Base-by-base conservation (phyloP, 2,797 vertebrate genomes). In the Anguilla marmorata region DNA sequence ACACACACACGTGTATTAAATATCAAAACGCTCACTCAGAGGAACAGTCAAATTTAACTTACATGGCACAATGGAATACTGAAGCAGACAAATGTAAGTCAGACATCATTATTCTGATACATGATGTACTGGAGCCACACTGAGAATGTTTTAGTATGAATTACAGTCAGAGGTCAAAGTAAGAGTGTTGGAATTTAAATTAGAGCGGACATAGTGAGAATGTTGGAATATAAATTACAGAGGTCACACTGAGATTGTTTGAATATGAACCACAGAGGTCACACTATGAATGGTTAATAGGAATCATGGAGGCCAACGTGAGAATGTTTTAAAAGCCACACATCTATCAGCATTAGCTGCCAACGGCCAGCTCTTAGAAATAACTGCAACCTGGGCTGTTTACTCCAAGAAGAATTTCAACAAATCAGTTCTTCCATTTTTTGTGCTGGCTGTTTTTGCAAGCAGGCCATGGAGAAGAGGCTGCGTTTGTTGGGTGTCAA, bases 1-100 rank as follows among this genome's bases (percentile, higher is more conserved):
- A 58, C 86, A 88, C 84, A 90, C 87, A 58, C 54, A 50, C 87
- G 60, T 72, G 85, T 33, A 58, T 19, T 63, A 63, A 63, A 63
- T 63, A 9, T 63, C 84, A 66, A n/a, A 24, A 6, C n/a, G 5
- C 24, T 5, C 60, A 66, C 60, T 11, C 16, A 58, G 56, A 66
- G 60, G 21, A 66, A 24, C 7, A 66, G 60, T 66, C 21, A 24
- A 66, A 66, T 66, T 4, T 66, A n/a, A 24, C 21, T n/a, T 66
- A n/a, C 4, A n/a, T n/a, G 21, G 1, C 21, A n/a, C n/a, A n/a
- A 24, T 66, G 60, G n/a, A 5, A 66, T n/a, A 66, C n/a, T 66
- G 60, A 66, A n/a, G 60, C 3, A 66, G 60, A n/a, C 60, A 66
- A n/a, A 66, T 66, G 60, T n/a, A 66, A 24, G n/a, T 21, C 60